These are phyloP conservation scores for Chionomys nivalis DNA, from an alignment of 2,113 vertebrate species.

Conservation along the genomic window DNA sequence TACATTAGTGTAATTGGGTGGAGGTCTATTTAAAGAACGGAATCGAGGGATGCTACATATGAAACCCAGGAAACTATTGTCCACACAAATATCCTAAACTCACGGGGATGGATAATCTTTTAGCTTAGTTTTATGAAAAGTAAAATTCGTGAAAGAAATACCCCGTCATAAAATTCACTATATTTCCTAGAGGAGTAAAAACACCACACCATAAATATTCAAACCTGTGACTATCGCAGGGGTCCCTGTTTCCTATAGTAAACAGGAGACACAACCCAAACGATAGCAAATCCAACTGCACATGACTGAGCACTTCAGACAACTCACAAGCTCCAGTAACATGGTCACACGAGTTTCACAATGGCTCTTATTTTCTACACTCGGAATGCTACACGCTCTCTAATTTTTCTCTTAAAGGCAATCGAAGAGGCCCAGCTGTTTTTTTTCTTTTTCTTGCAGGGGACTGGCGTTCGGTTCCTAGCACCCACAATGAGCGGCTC, in stretches of 20 bases:
- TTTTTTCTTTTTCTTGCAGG: neutral
- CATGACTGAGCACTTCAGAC: neutral
- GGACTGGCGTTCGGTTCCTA: neutral
- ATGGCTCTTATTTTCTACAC: neutral
- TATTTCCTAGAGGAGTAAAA: neutral
- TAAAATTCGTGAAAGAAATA: conserved; percentile 10
- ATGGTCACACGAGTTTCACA: neutral
- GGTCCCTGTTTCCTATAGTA: neutral
- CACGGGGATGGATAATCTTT: neutral
- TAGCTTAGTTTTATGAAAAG: conserved; percentile 22
- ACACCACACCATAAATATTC: neutral
- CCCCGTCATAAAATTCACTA: neutral
- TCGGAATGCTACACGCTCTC: neutral
- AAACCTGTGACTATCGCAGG: neutral
- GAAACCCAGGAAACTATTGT: conserved; percentile 19
- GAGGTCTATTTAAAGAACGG: neutral
- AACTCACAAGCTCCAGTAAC: neutral
- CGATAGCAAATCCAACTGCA: neutral
- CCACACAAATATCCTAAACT: conserved; percentile 33
- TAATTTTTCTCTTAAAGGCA: neutral
- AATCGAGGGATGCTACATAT: neutral
- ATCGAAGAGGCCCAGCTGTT: neutral
- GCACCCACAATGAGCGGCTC: neutral
- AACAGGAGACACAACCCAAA: neutral
- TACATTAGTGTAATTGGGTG: neutral